Percentiles rank a stretch among this genome's conserved stretches.
Conservation (phyloP, 2,888 invertebrate species). For the Camponotus fellah region DNA sequence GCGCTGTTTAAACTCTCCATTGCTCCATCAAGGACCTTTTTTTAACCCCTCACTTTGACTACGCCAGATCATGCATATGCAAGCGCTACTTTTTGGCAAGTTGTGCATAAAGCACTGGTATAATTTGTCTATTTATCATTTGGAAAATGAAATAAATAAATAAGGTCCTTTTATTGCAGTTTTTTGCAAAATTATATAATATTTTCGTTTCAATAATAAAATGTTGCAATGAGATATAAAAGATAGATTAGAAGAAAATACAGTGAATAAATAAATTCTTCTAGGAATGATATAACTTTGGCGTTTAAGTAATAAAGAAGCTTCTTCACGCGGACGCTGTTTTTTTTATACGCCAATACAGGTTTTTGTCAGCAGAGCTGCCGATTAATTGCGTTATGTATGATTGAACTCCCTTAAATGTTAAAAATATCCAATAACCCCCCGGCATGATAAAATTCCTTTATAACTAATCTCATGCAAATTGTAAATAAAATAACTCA, state of each 20-base stretch:
- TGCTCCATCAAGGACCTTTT: slow-evolving; percentile 41
- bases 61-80: background rate
- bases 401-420: slow-evolving; percentile 19
- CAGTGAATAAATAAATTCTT: slow-evolving; percentile 4
- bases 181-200: background rate
- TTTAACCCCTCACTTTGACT: slow-evolving; percentile 21
- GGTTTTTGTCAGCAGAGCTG: background rate
- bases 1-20: slow-evolving; percentile 61
- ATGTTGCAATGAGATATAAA: background rate
- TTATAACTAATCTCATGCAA: slow-evolving; percentile 17
- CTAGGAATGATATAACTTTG: background rate
- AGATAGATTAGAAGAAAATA: background rate
- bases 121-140: background rate
- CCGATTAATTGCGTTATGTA: slow-evolving; percentile 37
- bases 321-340: background rate
- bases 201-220: background rate
- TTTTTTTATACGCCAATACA: slow-evolving; percentile 7
- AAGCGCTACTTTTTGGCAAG: background rate
- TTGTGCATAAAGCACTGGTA: background rate
- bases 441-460: background rate
- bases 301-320: background rate
- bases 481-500: background rate
- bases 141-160: background rate
- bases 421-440: slow-evolving; percentile 28
- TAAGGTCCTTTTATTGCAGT: background rate